Evolutionary conservation across 1,140 invertebrate species (phyloP).

Genomic region (Diorhabda sublineata): DNA sequence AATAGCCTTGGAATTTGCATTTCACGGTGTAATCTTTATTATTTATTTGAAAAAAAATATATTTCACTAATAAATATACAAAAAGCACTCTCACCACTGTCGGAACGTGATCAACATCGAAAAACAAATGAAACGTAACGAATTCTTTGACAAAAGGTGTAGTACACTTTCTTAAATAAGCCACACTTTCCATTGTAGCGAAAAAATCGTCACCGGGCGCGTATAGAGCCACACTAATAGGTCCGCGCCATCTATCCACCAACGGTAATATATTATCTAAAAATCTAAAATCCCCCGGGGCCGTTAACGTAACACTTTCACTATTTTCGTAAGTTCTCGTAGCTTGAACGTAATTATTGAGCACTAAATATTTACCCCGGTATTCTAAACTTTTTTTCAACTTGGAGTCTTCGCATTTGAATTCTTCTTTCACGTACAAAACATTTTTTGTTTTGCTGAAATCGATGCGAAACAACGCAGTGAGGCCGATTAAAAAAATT

Average conservation of each 20-base stretch:
- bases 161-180: conserved; percentile 55
- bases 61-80: too few relatives aligned
- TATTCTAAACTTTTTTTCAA: conserved; percentile 39
- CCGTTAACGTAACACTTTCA: conserved; percentile 67
- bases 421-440: not conserved
- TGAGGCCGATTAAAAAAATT: too few relatives aligned
- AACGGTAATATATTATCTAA: conserved; percentile 38
- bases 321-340: conserved; percentile 49
- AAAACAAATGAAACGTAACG: conserved; percentile 65
- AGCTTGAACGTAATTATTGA: conserved; percentile 75
- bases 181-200: conserved; percentile 55
- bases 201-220: conserved; percentile 65
- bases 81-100: conserved; percentile 45
- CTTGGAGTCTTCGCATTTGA: not conserved
- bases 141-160: conserved; percentile 50
- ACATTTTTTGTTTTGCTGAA: too few relatives aligned
- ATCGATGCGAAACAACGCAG: too few relatives aligned
- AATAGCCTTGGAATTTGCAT: too few relatives aligned
- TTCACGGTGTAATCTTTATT: too few relatives aligned
- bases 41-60: too few relatives aligned
- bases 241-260: conserved; percentile 51
- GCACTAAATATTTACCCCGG: conserved; percentile 78
- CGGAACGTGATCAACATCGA: conserved; percentile 58
- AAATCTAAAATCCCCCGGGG: conserved; percentile 59
- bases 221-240: conserved; percentile 66